Evolutionary conservation across 2,113 vertebrate species (phyloP), one percentile per base, ranked within the genome.

Genomic region (Nycticorax nycticorax): DNA sequence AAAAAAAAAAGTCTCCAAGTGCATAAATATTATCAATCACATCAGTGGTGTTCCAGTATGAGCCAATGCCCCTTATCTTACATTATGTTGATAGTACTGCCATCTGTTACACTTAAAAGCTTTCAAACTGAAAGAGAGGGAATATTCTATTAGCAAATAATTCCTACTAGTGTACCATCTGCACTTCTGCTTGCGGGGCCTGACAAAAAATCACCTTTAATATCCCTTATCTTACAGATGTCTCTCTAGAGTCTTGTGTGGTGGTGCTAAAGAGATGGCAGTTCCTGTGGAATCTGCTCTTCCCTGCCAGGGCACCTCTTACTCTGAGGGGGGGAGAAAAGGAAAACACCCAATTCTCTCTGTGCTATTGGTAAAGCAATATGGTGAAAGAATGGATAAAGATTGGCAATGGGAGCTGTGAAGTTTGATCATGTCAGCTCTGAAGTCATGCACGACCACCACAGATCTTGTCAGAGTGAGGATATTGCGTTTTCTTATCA

Each of bases 101-200:
- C 80, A 89, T 89, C 80, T 94, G 71, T 76, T 91, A 81, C 20
- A 71, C 55, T 76, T 73, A 76, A 92, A 86, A 91, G 76, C 77
- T 88, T 94, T 89, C 83, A 95, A 82, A 75, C 27, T 6, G 6
- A 94, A 92, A 75, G 37, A 87, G 74, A 50, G 78, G 19, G 10
- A 89, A 33, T 60, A 91, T 78, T 85, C 48, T 73, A 59, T 91
- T 66, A 88, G 22, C 19, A 80, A 76, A 76, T 87, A 30, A 12
- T 27, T 94, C 93, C 59, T 93, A 27, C 26, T 43, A 39, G 21
- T 8, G 23, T 21, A 74, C 32, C 48, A 64, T 48, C 68, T 81
- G 60, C 83, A 53, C 6, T 47, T 89, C 64, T 92, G 47, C 28
- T 63, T 52, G 9, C 1, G 3, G n/a, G 4, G 17, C 21, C 35